A percentile compares a stretch with the other conserved stretches of the same genome.
These are phyloP conservation scores for Cyrtorhinus lividipennis DNA, from an alignment of 1,140 invertebrate species.

Conservation along the genomic window DNA sequence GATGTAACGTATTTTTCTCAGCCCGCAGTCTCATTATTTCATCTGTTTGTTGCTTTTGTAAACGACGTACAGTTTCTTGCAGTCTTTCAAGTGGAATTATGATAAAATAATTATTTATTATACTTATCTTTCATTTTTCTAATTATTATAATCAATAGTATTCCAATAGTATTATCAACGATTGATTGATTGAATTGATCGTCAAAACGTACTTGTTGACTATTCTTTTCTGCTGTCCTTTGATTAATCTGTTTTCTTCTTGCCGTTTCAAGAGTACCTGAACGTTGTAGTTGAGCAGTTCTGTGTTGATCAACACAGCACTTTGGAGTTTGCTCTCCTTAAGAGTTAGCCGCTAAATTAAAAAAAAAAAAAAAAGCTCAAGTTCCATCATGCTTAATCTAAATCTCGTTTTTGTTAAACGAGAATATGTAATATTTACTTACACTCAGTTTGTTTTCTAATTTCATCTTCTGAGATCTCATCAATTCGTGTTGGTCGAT, in stretches of 20 bases:
- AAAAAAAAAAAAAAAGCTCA: too few species aligned
- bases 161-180: too few species aligned
- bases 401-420: too few species aligned
- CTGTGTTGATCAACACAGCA: neutral
- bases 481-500: neutral
- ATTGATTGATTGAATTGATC: too few species aligned
- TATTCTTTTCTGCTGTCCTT: conserved; percentile 3
- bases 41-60: neutral
- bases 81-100: too few species aligned
- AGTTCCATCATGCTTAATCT: too few species aligned
- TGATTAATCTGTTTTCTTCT: conserved; percentile 2
- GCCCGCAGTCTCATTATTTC: neutral
- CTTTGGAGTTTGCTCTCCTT: neutral
- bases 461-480: neutral
- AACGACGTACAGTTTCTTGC: conserved; percentile 6
- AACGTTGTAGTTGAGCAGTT: neutral
- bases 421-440: neutral
- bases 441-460: neutral
- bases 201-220: conserved; percentile 12
- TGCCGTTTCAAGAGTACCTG: neutral
- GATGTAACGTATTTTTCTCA: neutral
- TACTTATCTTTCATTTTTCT: too few species aligned
- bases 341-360: conserved; percentile 1
- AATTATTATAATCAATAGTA: too few species aligned
- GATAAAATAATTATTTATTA: too few species aligned